Evolutionary conservation across 2,113 vertebrate genomes (phyloP).

Genomic region (Butorides virescens): DNA sequence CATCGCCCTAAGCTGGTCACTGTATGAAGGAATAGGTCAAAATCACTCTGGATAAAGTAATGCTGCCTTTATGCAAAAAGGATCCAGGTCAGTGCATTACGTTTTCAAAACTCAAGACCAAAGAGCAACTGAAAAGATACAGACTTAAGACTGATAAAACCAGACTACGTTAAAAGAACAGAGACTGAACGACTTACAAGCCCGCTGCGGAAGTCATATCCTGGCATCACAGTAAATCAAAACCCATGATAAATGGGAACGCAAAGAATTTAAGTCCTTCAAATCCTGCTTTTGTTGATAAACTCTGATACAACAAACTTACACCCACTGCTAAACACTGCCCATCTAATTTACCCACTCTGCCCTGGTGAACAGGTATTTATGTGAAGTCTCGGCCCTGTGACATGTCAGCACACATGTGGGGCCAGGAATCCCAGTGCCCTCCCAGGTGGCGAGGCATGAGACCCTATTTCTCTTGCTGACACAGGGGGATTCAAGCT

Average conservation of each 20-base stretch:
- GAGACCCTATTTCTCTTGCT: background rate
- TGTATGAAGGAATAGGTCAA: background rate
- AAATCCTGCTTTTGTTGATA: background rate
- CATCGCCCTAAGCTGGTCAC: background rate
- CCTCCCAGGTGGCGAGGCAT: background rate
- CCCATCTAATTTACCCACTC: background rate
- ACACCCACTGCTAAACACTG: background rate
- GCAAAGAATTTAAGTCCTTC: background rate
- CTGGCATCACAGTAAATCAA: background rate
- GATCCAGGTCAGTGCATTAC: background rate
- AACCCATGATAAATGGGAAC: background rate
- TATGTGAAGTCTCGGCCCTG: background rate
- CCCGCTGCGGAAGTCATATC: background rate
- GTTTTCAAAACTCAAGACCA: background rate
- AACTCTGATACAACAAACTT: background rate
- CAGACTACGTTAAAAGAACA: background rate
- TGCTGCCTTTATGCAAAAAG: background rate
- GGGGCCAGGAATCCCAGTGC: accelerated
- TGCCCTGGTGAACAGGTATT: background rate
- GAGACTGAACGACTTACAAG: background rate
- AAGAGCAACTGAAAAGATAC: background rate
- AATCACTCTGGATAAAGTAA: background rate
- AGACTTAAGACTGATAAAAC: background rate
- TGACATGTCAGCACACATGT: accelerated
- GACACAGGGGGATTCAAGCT: background rate